These are phyloP conservation scores for Nematopogon swammerdamellus DNA, from an alignment of 2,888 invertebrate species.

Conservation along the genomic window DNA sequence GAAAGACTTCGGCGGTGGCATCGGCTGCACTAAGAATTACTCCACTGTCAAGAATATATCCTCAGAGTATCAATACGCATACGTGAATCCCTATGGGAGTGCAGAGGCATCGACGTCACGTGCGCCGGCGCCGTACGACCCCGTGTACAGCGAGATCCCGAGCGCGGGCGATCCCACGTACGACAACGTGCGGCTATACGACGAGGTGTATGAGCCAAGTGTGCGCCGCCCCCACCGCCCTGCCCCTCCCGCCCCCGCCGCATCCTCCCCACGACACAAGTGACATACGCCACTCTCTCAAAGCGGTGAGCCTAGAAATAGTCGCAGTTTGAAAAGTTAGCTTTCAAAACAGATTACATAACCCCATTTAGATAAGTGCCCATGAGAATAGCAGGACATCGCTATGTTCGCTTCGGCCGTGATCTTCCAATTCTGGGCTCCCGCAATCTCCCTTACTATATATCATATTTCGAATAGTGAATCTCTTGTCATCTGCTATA, in stretches of 20 bases:
- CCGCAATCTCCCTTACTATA: too few species aligned
- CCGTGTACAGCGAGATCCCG: conserved; percentile 41
- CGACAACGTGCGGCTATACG: conserved; percentile 30
- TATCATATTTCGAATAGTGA: too few species aligned
- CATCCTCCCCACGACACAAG: too few species aligned
- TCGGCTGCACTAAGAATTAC: conserved; percentile 44
- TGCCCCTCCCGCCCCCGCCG: conserved; percentile 55
- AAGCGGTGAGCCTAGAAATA: too few species aligned
- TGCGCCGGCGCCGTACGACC: conserved; percentile 28
- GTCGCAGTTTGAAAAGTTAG: too few species aligned
- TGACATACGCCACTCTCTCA: too few species aligned
- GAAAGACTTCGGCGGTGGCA: conserved; percentile 34
- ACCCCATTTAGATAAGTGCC: too few species aligned
- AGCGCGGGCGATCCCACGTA: conserved; percentile 21
- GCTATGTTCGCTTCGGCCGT: too few species aligned
- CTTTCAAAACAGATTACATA: too few species aligned
- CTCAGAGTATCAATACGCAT: conserved; percentile 24
- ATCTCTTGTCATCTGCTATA: too few species aligned
- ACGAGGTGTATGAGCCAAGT: conserved; percentile 37
- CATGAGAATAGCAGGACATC: too few species aligned
- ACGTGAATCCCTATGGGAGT: conserved; percentile 8
- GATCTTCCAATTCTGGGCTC: too few species aligned
- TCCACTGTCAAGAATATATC: conserved; percentile 38
- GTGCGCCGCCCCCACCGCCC: conserved; percentile 57
- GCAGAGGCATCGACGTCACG: conserved; percentile 21